These are phyloP conservation scores for Hypsibius dujardini DNA, from an alignment of 1,140 invertebrate genomes.

Conservation along the genomic window DNA sequence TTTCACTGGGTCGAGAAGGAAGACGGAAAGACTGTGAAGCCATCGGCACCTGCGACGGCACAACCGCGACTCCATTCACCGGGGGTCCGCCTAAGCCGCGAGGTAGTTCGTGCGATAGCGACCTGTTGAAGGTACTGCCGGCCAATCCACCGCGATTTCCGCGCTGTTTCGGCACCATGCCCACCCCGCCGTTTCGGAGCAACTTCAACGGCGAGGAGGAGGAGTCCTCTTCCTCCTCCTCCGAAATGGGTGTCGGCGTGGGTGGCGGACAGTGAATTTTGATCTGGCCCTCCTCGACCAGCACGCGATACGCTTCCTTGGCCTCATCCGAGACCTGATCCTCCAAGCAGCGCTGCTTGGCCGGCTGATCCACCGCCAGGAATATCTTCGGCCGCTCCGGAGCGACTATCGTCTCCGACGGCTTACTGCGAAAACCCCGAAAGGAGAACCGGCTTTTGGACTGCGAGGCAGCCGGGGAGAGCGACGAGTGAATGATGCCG, in stretches of 20 bases:
- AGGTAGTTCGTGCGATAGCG: not conserved
- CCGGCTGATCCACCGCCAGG: slow-evolving; percentile 50
- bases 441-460: slow-evolving; percentile 29
- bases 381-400: slow-evolving; percentile 63
- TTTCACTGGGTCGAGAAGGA: too few relatives aligned
- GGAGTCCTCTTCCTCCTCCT: slow-evolving; percentile 31
- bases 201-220: slow-evolving; percentile 52
- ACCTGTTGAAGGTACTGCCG: slow-evolving; percentile 20
- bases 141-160: slow-evolving; percentile 39
- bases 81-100: too few relatives aligned
- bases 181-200: slow-evolving; percentile 43
- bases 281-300: slow-evolving; percentile 53
- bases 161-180: slow-evolving; percentile 41
- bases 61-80: too few relatives aligned
- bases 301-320: slow-evolving; percentile 70
- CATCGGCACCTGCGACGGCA: too few relatives aligned
- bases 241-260: slow-evolving; percentile 25
- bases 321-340: slow-evolving; percentile 41
- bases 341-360: not conserved
- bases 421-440: slow-evolving; percentile 47
- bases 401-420: slow-evolving; percentile 36
- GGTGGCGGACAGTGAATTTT: slow-evolving; percentile 19
- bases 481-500: slow-evolving; percentile 36
- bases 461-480: slow-evolving; percentile 29
- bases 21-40: too few relatives aligned